Conservation (phyloP, 2,113 vertebrate species). For the Symphodus melops region DNA sequence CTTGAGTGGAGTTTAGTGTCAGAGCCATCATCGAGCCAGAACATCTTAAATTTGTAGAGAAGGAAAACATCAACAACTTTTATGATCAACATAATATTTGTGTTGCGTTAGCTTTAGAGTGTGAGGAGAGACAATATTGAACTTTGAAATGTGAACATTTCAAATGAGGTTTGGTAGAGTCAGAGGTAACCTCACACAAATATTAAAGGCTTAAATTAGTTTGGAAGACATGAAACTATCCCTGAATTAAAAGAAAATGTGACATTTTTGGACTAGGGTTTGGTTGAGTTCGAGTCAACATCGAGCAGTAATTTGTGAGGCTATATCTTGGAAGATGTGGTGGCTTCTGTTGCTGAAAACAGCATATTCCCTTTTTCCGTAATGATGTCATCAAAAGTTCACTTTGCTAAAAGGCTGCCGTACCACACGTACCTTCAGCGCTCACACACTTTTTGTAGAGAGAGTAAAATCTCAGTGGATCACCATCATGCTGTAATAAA, state of each 20-base stretch:
- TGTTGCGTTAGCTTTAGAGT: too few relatives aligned
- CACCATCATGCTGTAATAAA: constrained; percentile 51
- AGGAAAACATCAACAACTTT: too few relatives aligned
- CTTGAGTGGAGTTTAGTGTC: too few relatives aligned
- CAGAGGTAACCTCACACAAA: too few relatives aligned
- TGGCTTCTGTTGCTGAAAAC: constrained; percentile 24
- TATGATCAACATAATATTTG: too few relatives aligned
- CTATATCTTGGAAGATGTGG: constrained; percentile 1
- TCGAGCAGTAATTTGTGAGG: background rate
- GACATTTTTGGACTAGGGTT: background rate
- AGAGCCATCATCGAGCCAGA: background rate
- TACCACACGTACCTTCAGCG: constrained; percentile 15
- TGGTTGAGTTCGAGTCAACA: background rate
- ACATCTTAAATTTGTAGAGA: background rate
- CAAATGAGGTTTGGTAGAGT: too few relatives aligned
- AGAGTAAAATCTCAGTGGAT: constrained; percentile 46
- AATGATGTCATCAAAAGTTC: constrained; percentile 37
- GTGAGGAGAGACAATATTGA: too few relatives aligned
- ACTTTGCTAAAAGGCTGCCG: constrained; percentile 39
- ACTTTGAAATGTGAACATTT: too few relatives aligned
- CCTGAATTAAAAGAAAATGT: too few relatives aligned
- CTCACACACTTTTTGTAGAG: constrained; percentile 26
- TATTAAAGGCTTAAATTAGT: too few relatives aligned
- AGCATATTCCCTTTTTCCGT: constrained; percentile 6
- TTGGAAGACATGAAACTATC: too few relatives aligned